A percentile compares a stretch with the other conserved stretches of the same genome.
These are phyloP conservation scores for Teleiodes luculella DNA, from an alignment of 2,888 invertebrate genomes.

Conservation along the genomic window DNA sequence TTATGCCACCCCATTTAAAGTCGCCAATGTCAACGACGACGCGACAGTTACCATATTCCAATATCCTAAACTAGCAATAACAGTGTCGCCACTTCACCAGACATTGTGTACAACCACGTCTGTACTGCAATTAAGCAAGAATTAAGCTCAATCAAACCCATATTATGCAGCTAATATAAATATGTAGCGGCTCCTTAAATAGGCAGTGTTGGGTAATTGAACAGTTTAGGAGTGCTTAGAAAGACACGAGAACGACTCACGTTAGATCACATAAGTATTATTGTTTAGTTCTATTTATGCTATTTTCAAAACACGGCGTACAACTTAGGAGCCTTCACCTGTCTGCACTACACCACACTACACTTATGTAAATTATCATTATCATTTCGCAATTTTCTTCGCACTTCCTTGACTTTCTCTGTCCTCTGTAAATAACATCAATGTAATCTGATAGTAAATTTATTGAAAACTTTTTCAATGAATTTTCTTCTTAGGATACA, in stretches of 20 bases:
- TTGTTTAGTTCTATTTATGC: neutral
- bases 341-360: no score
- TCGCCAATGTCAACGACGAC: neutral
- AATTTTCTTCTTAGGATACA: no score
- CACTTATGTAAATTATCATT: no score
- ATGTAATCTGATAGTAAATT: no score
- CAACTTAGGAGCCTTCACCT: no score
- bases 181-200: conserved; percentile 1
- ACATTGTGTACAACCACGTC: neutral
- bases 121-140: conserved; percentile 2
- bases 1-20: no score
- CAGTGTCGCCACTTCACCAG: neutral
- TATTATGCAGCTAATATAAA: conserved; percentile 5
- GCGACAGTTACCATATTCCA: no score
- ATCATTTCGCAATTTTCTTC: no score
- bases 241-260: neutral
- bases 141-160: conserved; percentile 5
- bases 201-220: neutral
- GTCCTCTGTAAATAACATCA: no score
- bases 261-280: neutral
- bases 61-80: neutral
- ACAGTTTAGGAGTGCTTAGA: neutral
- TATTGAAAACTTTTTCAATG: no score
- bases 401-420: no score
- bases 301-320: neutral